Evolutionary conservation across 2,113 vertebrate species (phyloP), one percentile per base, ranked within the genome.

Genomic region (Rhynchopsitta pachyrhyncha): DNA sequence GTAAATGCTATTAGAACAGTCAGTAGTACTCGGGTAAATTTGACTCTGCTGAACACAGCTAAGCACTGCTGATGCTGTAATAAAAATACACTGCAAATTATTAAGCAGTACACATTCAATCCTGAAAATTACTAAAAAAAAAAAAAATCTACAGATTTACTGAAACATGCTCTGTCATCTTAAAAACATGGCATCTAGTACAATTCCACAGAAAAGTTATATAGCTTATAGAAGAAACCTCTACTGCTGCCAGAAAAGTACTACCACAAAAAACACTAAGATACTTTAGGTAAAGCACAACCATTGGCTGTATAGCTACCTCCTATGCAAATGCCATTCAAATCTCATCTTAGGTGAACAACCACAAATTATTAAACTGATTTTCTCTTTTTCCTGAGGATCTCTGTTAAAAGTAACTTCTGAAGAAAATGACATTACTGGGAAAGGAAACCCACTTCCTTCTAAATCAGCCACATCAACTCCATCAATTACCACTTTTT

Each of bases 11-110:
- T 99, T 93, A 99, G 96, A 86, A 99, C 98, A 44, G 99, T 99
- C 93, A 99, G 97, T 64, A 99, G 97, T 71, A 99, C 84, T 2
- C 99, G 98, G 49, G 98, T 99, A 97, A 99, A 99, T 97, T 99
- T 99, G 90, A 99, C 98, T 98, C 99, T 98, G 96, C 99, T 99
- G 97, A 99, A 99, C 77, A 99, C 98, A 82, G 99, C 99, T 97
- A 98, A 98, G 96, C 97, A 99, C 42, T 99, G 99, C 46, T 99
- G 99, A 95, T 99, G 99, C 99, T 99, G 96, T 52, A 97, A 84
- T 63, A 83, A 95, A 92, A 82, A 63, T 31, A 63, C 3, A 81
- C 9, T 50, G 13, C 22, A 92, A 79, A 85, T 96, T 94, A 97
- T 46, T 75, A 79, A 33, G 47, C 59, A 73, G 17, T 24, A 91